phyloP scores from a whole-genome alignment of 2,888 invertebrate species.

The Andrena marginata region DNA sequence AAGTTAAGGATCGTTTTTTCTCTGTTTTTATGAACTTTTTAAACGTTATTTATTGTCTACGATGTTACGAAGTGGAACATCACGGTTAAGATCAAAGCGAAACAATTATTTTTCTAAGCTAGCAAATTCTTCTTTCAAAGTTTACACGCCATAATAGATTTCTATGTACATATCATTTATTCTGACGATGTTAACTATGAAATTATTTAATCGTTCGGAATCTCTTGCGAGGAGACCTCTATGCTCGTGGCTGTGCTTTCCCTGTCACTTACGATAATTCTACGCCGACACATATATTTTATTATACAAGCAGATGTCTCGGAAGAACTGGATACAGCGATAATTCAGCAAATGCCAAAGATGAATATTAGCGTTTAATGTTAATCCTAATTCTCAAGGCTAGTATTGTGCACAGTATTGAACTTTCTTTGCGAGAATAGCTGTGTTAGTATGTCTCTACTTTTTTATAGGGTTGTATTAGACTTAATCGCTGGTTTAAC shows the following conservation, averaged over 20 bases:
- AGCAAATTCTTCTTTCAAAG: neutral
- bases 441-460: neutral
- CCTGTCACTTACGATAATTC: neutral
- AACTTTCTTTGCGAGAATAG: neutral
- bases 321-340: constrained; percentile 5
- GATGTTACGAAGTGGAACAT: neutral
- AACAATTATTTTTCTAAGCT: constrained; percentile 10
- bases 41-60: constrained; percentile 11
- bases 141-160: constrained; percentile 5
- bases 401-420: constrained; percentile 28
- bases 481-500: neutral
- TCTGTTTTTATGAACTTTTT: neutral
- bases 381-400: constrained; percentile 28
- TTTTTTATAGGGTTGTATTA: constrained; percentile 25
- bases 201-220: neutral
- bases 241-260: constrained; percentile 20
- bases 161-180: constrained; percentile 5
- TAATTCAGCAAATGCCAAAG: constrained; percentile 43
- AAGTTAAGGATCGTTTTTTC: neutral
- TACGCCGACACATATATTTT: constrained; percentile 6
- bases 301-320: constrained; percentile 12
- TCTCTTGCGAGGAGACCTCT: constrained; percentile 16
- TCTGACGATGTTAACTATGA: neutral
- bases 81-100: neutral
- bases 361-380: constrained; percentile 20